Base-by-base conservation (phyloP, 1,140 invertebrate species). In the Coenobita brevimanus region DNA sequence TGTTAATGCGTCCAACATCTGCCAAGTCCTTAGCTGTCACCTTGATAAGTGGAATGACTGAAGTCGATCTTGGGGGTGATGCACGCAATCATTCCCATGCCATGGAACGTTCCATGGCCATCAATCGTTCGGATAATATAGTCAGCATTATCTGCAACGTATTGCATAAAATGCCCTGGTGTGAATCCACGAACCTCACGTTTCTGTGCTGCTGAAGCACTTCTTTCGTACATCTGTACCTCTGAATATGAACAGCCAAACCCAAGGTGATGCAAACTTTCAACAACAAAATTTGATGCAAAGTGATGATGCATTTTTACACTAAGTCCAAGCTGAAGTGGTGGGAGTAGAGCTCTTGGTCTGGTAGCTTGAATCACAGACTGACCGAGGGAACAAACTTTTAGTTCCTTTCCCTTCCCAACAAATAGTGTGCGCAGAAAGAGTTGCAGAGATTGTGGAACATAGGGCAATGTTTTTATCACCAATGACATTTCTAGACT, bases 191-290 rank as follows among this genome's bases (percentile, higher is more conserved):
- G 67, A 38, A 83, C 73, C 10, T 83, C 82, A 4, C 62, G 69
- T 21, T 36, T 67, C 36, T 0, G 27, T 41, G 3, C 30, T 17
- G 15, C 64, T 15, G 60, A 36, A 17, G 64, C 3, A 43, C 62
- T 15, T 21, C 38, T 3, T 38, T 89, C 88, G 57, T 27, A 89
- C 50, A 36, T 89, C 33, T 69, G 60, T 24, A 90, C 36, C 82
- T 91, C 91, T 6, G 38, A 21, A 71, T 92, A 91, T 3, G 90
- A 91, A n/a, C 71, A 89, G 73, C 91, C 89, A 43, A 91, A 90
- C 69, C 91, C 90, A 41, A 85, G 86, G 17, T 33, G 89, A 50
- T 90, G 27, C 0, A 91, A 54, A 0, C 76, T 79, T 30, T 91
- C 89, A n/a, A 91, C 78, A 50, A 91, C n/a, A 67, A 90, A 91